Percentiles rank a stretch among this genome's conserved stretches.
These are phyloP conservation scores for Myripristis jacobus DNA, from an alignment of 2,797 vertebrate genomes.

Conservation along the genomic window DNA sequence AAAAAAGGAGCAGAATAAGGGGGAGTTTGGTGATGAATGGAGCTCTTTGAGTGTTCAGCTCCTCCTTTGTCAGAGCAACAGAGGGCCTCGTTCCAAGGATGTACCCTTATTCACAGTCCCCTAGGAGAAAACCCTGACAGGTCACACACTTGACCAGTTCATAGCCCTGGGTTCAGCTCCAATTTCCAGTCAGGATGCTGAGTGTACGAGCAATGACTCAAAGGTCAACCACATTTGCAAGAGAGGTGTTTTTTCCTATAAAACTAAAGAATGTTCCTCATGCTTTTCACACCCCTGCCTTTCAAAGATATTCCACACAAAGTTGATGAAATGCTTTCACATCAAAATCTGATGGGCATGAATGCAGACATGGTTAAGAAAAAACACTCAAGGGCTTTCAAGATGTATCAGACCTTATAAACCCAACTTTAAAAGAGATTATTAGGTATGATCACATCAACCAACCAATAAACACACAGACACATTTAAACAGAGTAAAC, in stretches of 20 bases:
- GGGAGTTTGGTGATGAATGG: conserved; percentile 60
- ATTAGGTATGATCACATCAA: conserved; percentile 22
- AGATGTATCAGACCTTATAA: background rate
- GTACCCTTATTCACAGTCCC: conserved; percentile 65
- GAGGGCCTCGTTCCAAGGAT: conserved; percentile 73
- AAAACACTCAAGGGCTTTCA: conserved; percentile 1
- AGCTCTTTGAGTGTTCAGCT: conserved; percentile 69
- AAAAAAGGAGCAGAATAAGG: conserved; percentile 51
- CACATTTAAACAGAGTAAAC: conserved; percentile 12
- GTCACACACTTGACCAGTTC: conserved; percentile 76
- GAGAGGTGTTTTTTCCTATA: conserved; percentile 36
- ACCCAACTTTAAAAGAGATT: conserved; percentile 6
- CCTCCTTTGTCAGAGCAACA: conserved; percentile 74
- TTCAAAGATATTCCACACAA: conserved; percentile 50
- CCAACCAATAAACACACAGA: conserved; percentile 1
- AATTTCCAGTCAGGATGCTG: conserved; percentile 58
- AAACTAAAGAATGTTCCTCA: conserved; percentile 57
- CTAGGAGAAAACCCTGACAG: conserved; percentile 63
- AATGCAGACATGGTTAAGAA: background rate
- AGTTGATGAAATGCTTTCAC: conserved; percentile 46
- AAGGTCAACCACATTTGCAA: conserved; percentile 70
- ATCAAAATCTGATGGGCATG: conserved; percentile 17
- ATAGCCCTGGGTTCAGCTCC: conserved; percentile 57
- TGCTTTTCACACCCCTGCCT: conserved; percentile 39
- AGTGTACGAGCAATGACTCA: conserved; percentile 61